Evolutionary conservation across 1,140 invertebrate genomes (phyloP).

Genomic region (Drosophila bifasciata): DNA sequence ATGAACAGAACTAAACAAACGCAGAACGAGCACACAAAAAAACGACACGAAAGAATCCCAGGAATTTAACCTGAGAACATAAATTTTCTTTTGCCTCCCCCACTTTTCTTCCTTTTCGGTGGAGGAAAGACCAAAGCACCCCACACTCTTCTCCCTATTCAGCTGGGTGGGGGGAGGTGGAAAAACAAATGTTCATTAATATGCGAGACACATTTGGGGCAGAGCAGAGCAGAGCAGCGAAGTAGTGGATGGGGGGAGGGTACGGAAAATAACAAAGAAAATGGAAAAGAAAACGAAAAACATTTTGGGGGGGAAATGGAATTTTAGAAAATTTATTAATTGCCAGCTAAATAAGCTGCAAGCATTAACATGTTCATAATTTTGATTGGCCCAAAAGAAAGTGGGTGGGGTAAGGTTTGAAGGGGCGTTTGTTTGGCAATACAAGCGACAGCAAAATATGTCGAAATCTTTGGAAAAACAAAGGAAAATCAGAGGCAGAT

Average conservation of each 20-base stretch:
- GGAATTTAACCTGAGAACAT: constrained; percentile 76
- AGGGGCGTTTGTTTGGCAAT: constrained; percentile 9
- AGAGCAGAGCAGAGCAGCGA: background rate
- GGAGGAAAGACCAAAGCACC: no score
- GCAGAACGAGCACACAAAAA: constrained; percentile 19
- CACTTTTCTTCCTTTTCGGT: background rate
- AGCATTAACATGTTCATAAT: constrained; percentile 80
- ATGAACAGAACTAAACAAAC: constrained; percentile 59
- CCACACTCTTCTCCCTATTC: no score
- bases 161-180: background rate
- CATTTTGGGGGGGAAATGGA: constrained; percentile 17
- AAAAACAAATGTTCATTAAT: constrained; percentile 81
- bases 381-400: constrained; percentile 62
- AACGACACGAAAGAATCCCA: constrained; percentile 53
- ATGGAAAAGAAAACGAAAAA: constrained; percentile 9
- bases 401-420: constrained; percentile 20
- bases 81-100: constrained; percentile 51
- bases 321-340: constrained; percentile 78
- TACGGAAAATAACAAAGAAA: constrained; percentile 30
- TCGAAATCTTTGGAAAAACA: constrained; percentile 14
- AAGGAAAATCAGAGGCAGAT: no score
- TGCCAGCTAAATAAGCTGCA: constrained; percentile 76
- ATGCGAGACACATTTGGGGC: constrained; percentile 65
- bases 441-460: constrained; percentile 20
- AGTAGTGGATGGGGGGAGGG: background rate